Evolutionary conservation across 2,888 invertebrate species (phyloP).

Genomic region (Dasysyrphus albostriatus): DNA sequence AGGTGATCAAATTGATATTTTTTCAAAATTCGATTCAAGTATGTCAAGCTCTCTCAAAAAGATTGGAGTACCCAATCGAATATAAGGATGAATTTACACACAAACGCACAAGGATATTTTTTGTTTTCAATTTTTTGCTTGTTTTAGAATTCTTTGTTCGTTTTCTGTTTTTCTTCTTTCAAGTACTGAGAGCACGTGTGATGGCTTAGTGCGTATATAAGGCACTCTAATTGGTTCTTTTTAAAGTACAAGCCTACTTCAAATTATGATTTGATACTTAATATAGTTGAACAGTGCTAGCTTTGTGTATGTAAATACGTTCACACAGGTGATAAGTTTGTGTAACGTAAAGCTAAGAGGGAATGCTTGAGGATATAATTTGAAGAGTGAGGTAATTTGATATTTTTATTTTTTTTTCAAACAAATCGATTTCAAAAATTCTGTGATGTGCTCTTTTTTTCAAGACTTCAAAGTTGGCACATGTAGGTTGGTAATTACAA

Average conservation of each 20-base stretch:
- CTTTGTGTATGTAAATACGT: neutral
- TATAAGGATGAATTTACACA: conserved; percentile 2
- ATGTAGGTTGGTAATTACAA: neutral
- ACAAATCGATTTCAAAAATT: conserved; percentile 1
- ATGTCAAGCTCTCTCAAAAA: conserved; percentile 13
- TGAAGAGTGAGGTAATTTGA: conserved; percentile 25
- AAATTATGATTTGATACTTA: conserved; percentile 54
- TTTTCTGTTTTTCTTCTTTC: conserved; percentile 3
- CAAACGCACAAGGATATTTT: neutral
- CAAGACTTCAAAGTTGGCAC: neutral
- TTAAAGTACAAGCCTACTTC: conserved; percentile 30
- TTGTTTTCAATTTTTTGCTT: neutral
- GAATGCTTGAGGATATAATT: neutral
- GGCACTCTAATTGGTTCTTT: conserved; percentile 42
- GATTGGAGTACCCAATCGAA: neutral
- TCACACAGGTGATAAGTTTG: neutral
- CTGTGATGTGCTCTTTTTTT: neutral
- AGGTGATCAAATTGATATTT: conserved; percentile 58
- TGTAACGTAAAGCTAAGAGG: neutral
- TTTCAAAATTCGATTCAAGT: conserved; percentile 37
- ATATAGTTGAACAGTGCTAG: neutral
- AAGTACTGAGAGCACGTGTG: conserved; percentile 39
- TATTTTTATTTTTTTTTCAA: too few relatives aligned
- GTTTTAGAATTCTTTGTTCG: neutral
- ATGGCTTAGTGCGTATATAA: conserved; percentile 31